Base-by-base conservation (phyloP, 2,888 invertebrate genomes). In the Perithous albicinctus region DNA sequence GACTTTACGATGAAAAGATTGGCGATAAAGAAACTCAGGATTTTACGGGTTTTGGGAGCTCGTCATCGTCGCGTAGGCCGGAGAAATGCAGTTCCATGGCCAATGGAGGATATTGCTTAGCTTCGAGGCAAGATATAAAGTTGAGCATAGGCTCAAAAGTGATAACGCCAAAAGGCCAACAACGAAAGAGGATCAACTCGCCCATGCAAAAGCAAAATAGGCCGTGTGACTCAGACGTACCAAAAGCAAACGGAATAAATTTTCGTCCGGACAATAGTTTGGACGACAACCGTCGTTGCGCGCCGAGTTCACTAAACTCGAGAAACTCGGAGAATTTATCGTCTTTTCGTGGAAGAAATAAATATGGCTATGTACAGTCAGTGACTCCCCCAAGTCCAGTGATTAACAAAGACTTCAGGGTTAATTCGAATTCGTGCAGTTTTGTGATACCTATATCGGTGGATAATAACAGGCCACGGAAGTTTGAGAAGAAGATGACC, bases 351-450 rank as follows among this genome's bases (percentile, higher is more conserved):
- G 63, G 43, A 18, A 78, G 29, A 61, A 69, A 61, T 8, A 63
- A 69, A 48, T 51, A 61, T 48, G 51, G 43, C 12, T 35, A 67
- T 43, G 35, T 20, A 29, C 38, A 26, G 4, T 54, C 56, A 10
- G 32, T 43, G 1, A 26, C 43, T 64, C 64, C 70, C n/a, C 6
- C 63, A 35, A 78, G 56, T 56, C 70, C 43, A 1, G 26, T 46
- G 8, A 59, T 80, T 15, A 83, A 82, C 35, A 63, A 67, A 23
- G 84, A 86, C 43, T 82, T 86, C 56, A 80, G 80, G n/a, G 69
- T 76, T n/a, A 87, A 84, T 61, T 70, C 82, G 8, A 87, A 87
- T 48, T 87, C 88, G 5, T 88, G 87, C 67, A 87, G 87, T 54
- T 88, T 88, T 70, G 85, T 86, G 18, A 78, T 88, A 20, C 85